Percentiles rank a stretch among this genome's conserved stretches.
phyloP scores from a whole-genome alignment of 2,797 vertebrate species.

The Serranus cabrilla region DNA sequence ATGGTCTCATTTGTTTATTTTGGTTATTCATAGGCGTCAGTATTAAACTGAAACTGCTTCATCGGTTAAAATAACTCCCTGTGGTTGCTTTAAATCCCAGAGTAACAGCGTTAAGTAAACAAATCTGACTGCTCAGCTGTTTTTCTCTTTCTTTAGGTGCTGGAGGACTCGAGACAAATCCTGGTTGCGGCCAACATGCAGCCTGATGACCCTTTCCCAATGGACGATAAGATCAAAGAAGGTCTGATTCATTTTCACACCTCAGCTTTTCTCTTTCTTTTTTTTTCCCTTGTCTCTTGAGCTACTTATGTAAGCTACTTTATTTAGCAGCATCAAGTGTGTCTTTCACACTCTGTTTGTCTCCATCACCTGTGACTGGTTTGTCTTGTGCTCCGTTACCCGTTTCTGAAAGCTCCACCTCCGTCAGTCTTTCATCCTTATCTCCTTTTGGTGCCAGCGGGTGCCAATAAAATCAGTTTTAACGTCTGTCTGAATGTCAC shows the following conservation, averaged over 20 bases:
- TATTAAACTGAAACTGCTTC: too few relatives aligned
- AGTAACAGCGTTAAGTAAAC: background rate
- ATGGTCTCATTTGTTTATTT: too few relatives aligned
- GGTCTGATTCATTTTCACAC: constrained; percentile 81
- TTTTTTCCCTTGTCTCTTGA: too few relatives aligned
- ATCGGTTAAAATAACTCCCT: too few relatives aligned
- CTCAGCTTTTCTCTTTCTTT: too few relatives aligned
- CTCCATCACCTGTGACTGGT: constrained; percentile 19
- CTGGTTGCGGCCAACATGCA: constrained; percentile 91
- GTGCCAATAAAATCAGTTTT: background rate
- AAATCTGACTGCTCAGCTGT: background rate
- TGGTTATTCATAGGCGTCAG: too few relatives aligned
- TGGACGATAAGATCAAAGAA: constrained; percentile 98
- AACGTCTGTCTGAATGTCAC: background rate
- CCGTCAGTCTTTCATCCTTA: constrained; percentile 13
- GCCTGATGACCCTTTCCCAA: constrained; percentile 94
- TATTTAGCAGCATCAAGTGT: background rate
- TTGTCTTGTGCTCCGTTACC: background rate
- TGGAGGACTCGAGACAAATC: constrained; percentile 94
- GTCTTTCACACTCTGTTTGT: background rate
- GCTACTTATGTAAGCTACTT: constrained; percentile 2
- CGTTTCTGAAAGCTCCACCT: background rate
- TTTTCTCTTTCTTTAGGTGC: constrained; percentile 84
- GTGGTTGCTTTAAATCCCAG: too few relatives aligned
- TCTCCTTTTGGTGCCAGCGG: background rate